phyloP scores from a whole-genome alignment of 30 jellyfish, hydroid and myxozoan species.

The Pelagia noctiluca region DNA sequence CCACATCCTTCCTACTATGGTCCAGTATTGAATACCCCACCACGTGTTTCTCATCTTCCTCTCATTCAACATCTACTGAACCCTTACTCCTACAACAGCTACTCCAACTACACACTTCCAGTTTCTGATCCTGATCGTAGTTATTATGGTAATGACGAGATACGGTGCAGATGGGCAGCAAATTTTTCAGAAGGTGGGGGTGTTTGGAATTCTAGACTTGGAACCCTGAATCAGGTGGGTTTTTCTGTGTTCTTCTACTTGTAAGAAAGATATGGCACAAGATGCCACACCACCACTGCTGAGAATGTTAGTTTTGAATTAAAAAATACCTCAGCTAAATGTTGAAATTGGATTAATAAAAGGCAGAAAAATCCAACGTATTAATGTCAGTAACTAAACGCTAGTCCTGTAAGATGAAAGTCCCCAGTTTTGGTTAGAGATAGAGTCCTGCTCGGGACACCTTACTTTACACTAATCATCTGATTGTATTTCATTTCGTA shows the following conservation, averaged over 20 bases:
- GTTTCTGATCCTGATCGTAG: conserved; percentile 36
- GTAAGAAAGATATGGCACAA: no score
- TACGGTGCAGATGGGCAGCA: conserved; percentile 62
- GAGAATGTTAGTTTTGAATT: no score
- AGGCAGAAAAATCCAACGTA: no score
- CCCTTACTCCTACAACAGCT: not conserved
- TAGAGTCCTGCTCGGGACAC: not conserved
- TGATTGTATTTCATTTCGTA: not conserved
- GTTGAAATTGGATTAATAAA: no score
- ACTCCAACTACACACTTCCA: conserved; percentile 32
- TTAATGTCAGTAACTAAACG: no score
- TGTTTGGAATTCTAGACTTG: conserved; percentile 45
- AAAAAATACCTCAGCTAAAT: no score
- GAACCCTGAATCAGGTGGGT: conserved; percentile 47
- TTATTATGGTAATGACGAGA: conserved; percentile 35
- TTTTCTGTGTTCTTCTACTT: no score
- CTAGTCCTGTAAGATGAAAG: no score
- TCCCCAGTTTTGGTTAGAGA: no score
- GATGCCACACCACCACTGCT: no score
- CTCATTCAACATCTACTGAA: not conserved
- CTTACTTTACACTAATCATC: not conserved
- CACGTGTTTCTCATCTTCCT: conserved; percentile 28
- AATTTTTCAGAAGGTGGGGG: conserved; percentile 53
- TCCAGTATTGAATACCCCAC: conserved; percentile 28
- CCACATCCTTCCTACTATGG: not conserved